Percentiles rank a stretch among this genome's conserved stretches.
Conservation (phyloP, 53 echinoderm and acorn worm genomes). For the Antedon mediterranea region DNA sequence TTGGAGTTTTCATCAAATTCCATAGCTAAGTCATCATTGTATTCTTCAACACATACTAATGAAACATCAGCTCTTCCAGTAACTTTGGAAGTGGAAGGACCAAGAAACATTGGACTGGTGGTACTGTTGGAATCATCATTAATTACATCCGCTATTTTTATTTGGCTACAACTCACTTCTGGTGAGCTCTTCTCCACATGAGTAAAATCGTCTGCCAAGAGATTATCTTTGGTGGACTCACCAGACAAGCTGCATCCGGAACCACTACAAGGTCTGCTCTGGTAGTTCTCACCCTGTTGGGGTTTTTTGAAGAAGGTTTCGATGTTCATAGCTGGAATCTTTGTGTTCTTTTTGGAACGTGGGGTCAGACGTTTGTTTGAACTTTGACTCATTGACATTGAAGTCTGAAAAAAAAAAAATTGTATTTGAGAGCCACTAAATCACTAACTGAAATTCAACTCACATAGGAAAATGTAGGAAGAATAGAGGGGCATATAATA, state of each 20-base stretch:
- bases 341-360: neutral
- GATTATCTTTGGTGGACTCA: neutral
- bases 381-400: neutral
- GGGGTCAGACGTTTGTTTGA: neutral
- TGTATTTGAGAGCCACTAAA: too few relatives aligned
- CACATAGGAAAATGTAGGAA: too few relatives aligned
- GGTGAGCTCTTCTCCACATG: neutral
- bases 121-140: neutral
- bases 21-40: neutral
- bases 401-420: neutral
- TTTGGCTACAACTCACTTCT: conserved; percentile 14
- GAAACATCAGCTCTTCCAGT: neutral
- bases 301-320: neutral
- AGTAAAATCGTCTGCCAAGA: conserved; percentile 4
- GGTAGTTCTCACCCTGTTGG: neutral
- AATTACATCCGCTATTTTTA: neutral
- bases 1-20: neutral
- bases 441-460: too few relatives aligned
- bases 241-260: conserved; percentile 10
- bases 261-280: conserved; percentile 5
- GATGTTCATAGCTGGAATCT: neutral
- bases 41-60: neutral
- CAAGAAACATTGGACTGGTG: neutral
- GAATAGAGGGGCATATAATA: too few relatives aligned
- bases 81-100: neutral